phyloP scores from a whole-genome alignment of 2,113 vertebrate species.

The Leptocoma aspasia region DNA sequence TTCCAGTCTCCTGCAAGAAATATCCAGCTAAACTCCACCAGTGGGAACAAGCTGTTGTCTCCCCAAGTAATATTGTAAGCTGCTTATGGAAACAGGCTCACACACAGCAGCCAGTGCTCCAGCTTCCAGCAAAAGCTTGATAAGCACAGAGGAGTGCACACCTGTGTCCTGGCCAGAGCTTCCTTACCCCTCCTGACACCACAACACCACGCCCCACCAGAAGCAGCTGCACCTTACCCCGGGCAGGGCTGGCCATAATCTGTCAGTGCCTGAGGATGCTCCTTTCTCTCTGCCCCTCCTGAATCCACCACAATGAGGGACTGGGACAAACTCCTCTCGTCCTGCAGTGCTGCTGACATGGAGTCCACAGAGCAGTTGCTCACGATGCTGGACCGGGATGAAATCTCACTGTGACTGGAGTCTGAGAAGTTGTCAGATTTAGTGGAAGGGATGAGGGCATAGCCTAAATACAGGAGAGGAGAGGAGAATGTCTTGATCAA shows the following conservation, averaged over 20 bases:
- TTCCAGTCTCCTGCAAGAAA: not conserved
- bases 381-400: conserved; percentile 90
- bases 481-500: not conserved
- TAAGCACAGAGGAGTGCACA: not conserved
- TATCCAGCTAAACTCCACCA: not conserved
- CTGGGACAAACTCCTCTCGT: conserved; percentile 77
- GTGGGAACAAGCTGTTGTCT: not conserved
- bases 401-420: conserved; percentile 95
- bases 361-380: conserved; percentile 92
- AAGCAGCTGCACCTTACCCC: conserved; percentile 70
- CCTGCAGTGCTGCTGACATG: conserved; percentile 74
- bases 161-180: not conserved
- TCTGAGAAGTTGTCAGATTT: conserved; percentile 89
- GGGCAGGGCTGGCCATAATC: conserved; percentile 78
- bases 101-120: not conserved
- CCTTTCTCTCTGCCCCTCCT: conserved; percentile 43
- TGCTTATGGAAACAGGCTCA: not conserved
- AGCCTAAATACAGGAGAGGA: conserved; percentile 71
- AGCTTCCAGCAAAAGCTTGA: not conserved
- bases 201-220: not conserved
- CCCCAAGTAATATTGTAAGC: not conserved
- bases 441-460: conserved; percentile 76
- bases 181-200: not conserved
- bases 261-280: conserved; percentile 48
- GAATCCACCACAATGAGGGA: conserved; percentile 64